Evolutionary conservation across 2,888 invertebrate species (phyloP).

Genomic region (Pegoplata infirma): DNA sequence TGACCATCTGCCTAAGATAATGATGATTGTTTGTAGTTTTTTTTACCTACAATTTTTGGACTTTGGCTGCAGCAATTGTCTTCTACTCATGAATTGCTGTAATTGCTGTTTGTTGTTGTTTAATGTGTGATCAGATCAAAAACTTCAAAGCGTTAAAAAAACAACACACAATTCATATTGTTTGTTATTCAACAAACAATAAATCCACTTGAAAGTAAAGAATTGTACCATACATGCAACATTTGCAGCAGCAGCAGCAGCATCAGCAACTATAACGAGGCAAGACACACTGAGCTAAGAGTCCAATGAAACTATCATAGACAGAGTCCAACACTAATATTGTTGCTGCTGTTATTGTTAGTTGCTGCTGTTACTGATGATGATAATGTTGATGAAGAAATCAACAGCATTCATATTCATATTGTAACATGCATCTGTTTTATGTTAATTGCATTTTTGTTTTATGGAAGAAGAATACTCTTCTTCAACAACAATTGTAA

Average conservation of each 20-base stretch:
- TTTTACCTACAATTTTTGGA: not conserved
- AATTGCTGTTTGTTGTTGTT: not conserved
- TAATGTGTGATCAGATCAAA: not conserved
- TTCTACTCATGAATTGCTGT: too few relatives aligned
- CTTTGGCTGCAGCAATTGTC: slow-evolving; percentile 10
- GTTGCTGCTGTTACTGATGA: slow-evolving; percentile 18
- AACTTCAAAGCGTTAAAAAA: slow-evolving; percentile 27
- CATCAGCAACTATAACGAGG: not conserved
- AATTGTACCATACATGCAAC: not conserved
- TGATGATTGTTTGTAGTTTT: slow-evolving; percentile 38
- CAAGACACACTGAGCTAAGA: not conserved
- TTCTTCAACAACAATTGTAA: not conserved
- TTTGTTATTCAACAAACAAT: slow-evolving; percentile 58
- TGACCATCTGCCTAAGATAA: slow-evolving; percentile 55
- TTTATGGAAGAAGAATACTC: not conserved
- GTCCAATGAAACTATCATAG: slow-evolving; percentile 13
- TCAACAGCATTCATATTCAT: slow-evolving; percentile 33
- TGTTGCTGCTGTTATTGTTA: slow-evolving; percentile 28
- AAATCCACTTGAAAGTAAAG: slow-evolving; percentile 50
- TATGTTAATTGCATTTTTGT: slow-evolving; percentile 54
- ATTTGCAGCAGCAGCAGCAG: not conserved
- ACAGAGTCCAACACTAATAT: too few relatives aligned
- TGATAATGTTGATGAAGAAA: slow-evolving; percentile 41
- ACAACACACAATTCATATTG: slow-evolving; percentile 49
- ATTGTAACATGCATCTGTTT: slow-evolving; percentile 61